Evolutionary conservation across 2,113 vertebrate genomes (phyloP).

Genomic region (Carollia perspicillata): DNA sequence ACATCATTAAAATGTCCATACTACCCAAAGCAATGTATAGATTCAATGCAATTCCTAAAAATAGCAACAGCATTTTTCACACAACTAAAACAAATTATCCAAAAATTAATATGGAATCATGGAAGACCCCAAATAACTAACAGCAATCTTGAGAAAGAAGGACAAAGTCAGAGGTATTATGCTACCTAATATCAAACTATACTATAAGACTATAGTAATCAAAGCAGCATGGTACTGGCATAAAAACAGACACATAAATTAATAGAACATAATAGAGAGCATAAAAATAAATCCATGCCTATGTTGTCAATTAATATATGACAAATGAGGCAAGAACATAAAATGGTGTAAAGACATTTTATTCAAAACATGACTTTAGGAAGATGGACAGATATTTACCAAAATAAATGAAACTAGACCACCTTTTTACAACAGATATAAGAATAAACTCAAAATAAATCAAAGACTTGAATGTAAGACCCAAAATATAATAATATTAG

Average conservation of each 20-base stretch:
- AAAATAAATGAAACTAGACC: background rate
- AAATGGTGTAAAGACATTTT: background rate
- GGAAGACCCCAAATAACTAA: background rate
- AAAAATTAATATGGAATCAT: background rate
- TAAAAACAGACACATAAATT: background rate
- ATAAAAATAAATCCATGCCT: background rate
- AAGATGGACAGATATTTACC: background rate
- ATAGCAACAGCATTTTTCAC: background rate
- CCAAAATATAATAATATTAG: too few relatives aligned
- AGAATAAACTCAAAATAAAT: background rate
- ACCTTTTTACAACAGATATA: background rate
- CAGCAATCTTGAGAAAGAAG: background rate
- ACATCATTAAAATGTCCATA: too few relatives aligned
- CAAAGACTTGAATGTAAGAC: background rate
- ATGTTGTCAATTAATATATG: background rate
- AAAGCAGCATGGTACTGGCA: too few relatives aligned
- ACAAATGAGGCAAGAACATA: background rate
- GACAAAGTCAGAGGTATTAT: background rate
- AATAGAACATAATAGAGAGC: background rate
- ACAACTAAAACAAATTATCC: background rate
- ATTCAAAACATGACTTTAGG: background rate
- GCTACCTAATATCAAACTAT: background rate
- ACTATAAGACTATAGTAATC: too few relatives aligned
- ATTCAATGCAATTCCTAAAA: too few relatives aligned
- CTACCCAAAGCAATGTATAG: too few relatives aligned